phyloP scores from a whole-genome alignment of 1,140 invertebrate genomes.

The Drosophila grimshawi region DNA sequence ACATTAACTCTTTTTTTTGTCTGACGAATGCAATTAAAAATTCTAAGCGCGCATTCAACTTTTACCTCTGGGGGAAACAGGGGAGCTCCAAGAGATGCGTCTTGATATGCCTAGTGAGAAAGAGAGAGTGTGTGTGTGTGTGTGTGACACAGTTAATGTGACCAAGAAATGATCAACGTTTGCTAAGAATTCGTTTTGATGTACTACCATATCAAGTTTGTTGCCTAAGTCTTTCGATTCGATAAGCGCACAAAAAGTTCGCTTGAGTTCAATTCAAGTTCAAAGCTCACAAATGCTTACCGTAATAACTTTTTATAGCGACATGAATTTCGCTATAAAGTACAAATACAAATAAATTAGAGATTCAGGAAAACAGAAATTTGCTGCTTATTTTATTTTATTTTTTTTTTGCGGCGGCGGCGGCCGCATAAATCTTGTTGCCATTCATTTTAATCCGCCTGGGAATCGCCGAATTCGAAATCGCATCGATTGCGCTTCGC shows the following conservation, averaged over 20 bases:
- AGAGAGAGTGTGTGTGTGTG: slow-evolving; percentile 6
- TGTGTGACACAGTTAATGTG: slow-evolving; percentile 35
- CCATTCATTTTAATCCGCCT: slow-evolving; percentile 72
- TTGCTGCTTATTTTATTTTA: slow-evolving; percentile 16
- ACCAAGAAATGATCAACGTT: slow-evolving; percentile 17
- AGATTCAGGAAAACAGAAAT: slow-evolving; percentile 24
- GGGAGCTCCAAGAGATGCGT: not conserved
- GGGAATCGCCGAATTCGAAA: slow-evolving; percentile 59
- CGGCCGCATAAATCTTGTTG: slow-evolving; percentile 72
- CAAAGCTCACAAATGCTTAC: slow-evolving; percentile 8
- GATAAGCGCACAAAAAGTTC: not conserved
- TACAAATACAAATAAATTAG: slow-evolving; percentile 40
- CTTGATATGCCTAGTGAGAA: slow-evolving; percentile 2
- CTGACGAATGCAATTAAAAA: slow-evolving; percentile 76
- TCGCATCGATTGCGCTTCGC: slow-evolving; percentile 28
- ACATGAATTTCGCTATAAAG: slow-evolving; percentile 59
- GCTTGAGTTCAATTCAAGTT: slow-evolving; percentile 15
- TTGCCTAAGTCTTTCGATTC: slow-evolving; percentile 74
- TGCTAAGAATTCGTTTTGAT: slow-evolving; percentile 13
- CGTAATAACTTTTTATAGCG: slow-evolving; percentile 77
- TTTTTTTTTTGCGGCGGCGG: slow-evolving; percentile 5
- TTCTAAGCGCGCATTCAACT: slow-evolving; percentile 72
- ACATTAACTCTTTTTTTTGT: slow-evolving; percentile 31
- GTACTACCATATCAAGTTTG: slow-evolving; percentile 57
- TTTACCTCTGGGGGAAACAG: slow-evolving; percentile 48